Percentiles rank a stretch among this genome's conserved stretches.
Evolutionary conservation across 1,140 invertebrate species (phyloP).

Genomic region (Sarcophaga bullata): DNA sequence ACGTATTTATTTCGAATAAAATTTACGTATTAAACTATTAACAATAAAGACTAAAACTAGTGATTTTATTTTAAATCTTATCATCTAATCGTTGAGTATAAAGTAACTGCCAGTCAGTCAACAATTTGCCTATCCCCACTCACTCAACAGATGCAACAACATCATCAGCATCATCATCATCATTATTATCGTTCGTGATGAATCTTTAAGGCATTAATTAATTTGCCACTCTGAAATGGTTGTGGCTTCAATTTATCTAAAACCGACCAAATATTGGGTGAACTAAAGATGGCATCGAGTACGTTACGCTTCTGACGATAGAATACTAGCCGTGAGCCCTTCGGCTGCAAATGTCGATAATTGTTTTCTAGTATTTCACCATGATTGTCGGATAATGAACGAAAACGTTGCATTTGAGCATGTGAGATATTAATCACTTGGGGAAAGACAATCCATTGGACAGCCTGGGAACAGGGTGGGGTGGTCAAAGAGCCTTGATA

Average conservation of each 20-base stretch:
- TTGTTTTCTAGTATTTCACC: conserved; percentile 68
- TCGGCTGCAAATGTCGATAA: conserved; percentile 69
- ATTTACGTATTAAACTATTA: too few species aligned
- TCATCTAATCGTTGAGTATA: too few species aligned
- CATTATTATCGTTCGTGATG: too few species aligned
- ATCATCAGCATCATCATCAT: too few species aligned
- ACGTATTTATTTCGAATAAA: too few species aligned
- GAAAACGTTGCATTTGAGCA: conserved; percentile 65
- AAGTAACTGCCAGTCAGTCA: too few species aligned
- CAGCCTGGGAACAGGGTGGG: conserved; percentile 87
- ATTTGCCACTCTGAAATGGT: not conserved
- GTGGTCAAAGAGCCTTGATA: conserved; percentile 94
- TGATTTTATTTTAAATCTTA: too few species aligned
- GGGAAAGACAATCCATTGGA: conserved; percentile 90
- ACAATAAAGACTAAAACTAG: too few species aligned
- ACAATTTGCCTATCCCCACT: too few species aligned
- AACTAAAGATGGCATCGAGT: not conserved
- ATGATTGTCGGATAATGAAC: conserved; percentile 69
- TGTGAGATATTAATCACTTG: conserved; percentile 71
- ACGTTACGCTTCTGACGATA: not conserved
- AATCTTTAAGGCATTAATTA: too few species aligned
- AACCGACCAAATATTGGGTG: conserved; percentile 13
- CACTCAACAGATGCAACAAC: too few species aligned
- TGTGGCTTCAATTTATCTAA: conserved; percentile 7
- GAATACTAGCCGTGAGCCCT: not conserved